Percentiles rank a stretch among this genome's conserved stretches.
Evolutionary conservation across 2,888 invertebrate species (phyloP).

Genomic region (Drosophila picticornis): DNA sequence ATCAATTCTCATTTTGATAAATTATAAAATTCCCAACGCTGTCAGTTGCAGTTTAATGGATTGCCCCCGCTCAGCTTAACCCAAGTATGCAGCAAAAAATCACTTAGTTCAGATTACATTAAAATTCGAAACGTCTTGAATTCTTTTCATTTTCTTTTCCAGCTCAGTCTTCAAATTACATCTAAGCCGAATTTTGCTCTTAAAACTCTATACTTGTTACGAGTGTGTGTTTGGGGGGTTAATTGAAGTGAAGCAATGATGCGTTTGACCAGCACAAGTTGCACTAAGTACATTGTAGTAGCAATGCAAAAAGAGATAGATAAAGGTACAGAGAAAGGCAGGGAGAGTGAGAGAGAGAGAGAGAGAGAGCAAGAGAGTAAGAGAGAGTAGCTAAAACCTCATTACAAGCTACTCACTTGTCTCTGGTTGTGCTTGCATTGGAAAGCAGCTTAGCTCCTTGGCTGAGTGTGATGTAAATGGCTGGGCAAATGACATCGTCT

Average conservation of each 20-base stretch:
- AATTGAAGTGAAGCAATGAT: conserved; percentile 29
- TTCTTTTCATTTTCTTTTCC: neutral
- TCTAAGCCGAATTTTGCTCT: neutral
- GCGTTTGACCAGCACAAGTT: conserved; percentile 25
- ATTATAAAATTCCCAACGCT: conserved; percentile 71
- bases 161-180: neutral
- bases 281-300: neutral
- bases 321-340: neutral
- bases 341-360: neutral
- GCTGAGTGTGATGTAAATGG: conserved; percentile 41
- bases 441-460: conserved; percentile 36
- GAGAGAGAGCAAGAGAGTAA: neutral
- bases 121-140: neutral
- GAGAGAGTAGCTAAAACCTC: conserved; percentile 23
- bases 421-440: conserved; percentile 20
- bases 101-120: neutral
- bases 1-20: conserved; percentile 82
- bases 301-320: neutral
- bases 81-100: conserved; percentile 14
- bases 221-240: conserved; percentile 15
- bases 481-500: conserved; percentile 52
- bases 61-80: conserved; percentile 36
- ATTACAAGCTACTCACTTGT: conserved; percentile 40
- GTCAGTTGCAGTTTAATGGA: conserved; percentile 53
- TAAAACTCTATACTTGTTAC: neutral